Percentiles rank a stretch among this genome's conserved stretches.
Evolutionary conservation across 2,888 invertebrate genomes (phyloP).

Genomic region (Trichacis sp.): DNA sequence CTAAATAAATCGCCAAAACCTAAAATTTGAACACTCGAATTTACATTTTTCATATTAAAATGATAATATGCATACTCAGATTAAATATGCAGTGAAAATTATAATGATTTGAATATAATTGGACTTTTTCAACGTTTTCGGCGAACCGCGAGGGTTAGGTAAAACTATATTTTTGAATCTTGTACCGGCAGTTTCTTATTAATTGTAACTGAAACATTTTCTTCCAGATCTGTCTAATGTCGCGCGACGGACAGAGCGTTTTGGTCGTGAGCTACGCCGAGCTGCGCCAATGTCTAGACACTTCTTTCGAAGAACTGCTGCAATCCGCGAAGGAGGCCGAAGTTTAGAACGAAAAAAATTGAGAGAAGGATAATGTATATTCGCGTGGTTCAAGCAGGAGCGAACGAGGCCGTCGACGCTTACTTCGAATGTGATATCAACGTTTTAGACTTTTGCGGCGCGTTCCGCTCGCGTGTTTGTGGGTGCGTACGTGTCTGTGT

Average conservation of each 20-base stretch:
- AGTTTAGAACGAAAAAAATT: constrained; percentile 27
- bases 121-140: no score
- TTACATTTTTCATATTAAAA: no score
- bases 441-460: constrained; percentile 60
- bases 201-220: no score
- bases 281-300: constrained; percentile 93
- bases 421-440: constrained; percentile 67
- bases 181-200: no score
- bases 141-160: no score
- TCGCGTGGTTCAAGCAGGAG: neutral
- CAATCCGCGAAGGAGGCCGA: constrained; percentile 70
- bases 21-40: no score
- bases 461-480: constrained; percentile 30
- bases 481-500: constrained; percentile 30
- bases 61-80: no score
- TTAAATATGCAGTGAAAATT: no score
- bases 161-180: no score
- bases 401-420: constrained; percentile 34
- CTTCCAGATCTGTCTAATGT: constrained; percentile 92
- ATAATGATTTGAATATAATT: no score
- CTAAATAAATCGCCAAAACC: no score
- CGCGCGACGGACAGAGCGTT: constrained; percentile 95
- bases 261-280: constrained; percentile 96
- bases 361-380: constrained; percentile 27
- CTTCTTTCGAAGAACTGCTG: constrained; percentile 88